A percentile compares a stretch with the other conserved stretches of the same genome.
Evolutionary conservation across 2,888 invertebrate genomes (phyloP).

Genomic region (Drosophila rubida): DNA sequence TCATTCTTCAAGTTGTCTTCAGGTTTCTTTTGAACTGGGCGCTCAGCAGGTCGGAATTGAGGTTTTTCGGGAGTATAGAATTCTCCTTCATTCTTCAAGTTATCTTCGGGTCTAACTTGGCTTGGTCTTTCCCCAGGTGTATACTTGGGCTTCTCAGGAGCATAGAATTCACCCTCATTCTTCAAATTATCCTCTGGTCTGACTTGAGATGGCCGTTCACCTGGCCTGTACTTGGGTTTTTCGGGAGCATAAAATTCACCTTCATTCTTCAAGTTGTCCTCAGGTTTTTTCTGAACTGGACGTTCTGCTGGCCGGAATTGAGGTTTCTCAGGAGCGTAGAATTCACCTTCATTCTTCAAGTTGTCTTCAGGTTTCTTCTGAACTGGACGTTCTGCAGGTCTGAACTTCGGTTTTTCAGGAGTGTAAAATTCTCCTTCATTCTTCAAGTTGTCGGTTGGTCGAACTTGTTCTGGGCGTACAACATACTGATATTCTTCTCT

Average conservation of each 20-base stretch:
- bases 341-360: too few relatives aligned
- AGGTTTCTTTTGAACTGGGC: constrained; percentile 26
- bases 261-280: not conserved
- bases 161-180: constrained; percentile 28
- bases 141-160: constrained; percentile 27
- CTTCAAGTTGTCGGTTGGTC: too few relatives aligned
- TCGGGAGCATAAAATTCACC: constrained; percentile 37
- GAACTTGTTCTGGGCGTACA: too few relatives aligned
- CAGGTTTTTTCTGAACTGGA: not conserved
- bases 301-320: constrained; percentile 53
- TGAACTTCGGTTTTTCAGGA: too few relatives aligned
- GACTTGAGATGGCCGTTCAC: constrained; percentile 16
- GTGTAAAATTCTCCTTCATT: too few relatives aligned
- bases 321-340: constrained; percentile 56
- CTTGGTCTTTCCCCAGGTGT: constrained; percentile 22
- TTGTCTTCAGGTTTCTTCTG: too few relatives aligned
- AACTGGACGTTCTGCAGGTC: too few relatives aligned
- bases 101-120: constrained; percentile 74
- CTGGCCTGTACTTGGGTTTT: constrained; percentile 61
- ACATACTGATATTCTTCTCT: too few relatives aligned
- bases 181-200: constrained; percentile 86
- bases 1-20: constrained; percentile 25
- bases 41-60: constrained; percentile 21
- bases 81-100: constrained; percentile 25
- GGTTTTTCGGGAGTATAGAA: constrained; percentile 35